phyloP scores from a whole-genome alignment of 2,888 invertebrate species.

The Siphlonurus alternatus region DNA sequence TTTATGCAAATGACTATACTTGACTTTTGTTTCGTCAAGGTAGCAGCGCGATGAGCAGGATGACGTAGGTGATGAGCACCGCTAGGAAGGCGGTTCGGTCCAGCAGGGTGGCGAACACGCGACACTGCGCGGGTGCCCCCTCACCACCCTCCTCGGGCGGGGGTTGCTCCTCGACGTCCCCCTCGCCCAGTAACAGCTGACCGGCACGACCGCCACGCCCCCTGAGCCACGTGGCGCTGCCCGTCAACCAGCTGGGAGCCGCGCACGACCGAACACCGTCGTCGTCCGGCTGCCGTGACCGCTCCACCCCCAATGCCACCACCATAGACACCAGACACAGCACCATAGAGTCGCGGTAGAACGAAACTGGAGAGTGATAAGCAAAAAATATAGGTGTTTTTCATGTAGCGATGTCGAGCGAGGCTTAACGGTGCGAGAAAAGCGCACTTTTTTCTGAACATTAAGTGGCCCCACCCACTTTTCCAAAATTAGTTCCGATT shows the following conservation, averaged over 20 bases:
- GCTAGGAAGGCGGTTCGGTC: not conserved
- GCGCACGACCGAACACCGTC: not conserved
- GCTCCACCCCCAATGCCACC: not conserved
- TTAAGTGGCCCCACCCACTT: no score
- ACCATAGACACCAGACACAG: not conserved
- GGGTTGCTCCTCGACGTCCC: not conserved
- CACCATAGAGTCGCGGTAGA: not conserved
- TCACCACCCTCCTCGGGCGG: no score
- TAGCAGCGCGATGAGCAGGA: not conserved
- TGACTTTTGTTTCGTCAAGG: no score
- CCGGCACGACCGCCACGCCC: not conserved
- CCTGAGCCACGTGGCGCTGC: not conserved
- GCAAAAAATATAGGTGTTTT: no score
- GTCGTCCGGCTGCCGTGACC: not conserved
- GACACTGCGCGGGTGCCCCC: not conserved
- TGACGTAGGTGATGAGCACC: not conserved
- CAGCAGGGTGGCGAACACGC: not conserved
- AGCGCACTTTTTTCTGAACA: no score
- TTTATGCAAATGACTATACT: no score
- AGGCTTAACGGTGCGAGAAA: no score
- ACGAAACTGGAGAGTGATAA: not conserved
- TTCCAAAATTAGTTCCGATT: no score
- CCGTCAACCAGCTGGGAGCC: not conserved
- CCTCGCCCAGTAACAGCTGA: not conserved
- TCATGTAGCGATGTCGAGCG: no score